Percentiles rank a stretch among this genome's conserved stretches.
phyloP scores from a whole-genome alignment of 2,113 vertebrate genomes.

The Colossoma macropomum region DNA sequence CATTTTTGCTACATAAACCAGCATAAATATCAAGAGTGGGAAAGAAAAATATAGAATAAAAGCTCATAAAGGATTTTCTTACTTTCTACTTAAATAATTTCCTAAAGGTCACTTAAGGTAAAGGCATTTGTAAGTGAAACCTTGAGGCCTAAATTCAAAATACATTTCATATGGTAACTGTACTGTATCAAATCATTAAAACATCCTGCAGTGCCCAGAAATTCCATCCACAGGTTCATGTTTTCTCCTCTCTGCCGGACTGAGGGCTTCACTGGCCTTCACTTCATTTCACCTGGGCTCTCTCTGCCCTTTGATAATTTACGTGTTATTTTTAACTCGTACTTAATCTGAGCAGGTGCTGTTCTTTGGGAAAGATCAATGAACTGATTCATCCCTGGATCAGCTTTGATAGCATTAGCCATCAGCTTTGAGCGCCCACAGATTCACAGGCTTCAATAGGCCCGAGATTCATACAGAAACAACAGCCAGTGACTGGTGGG shows the following conservation, averaged over 20 bases:
- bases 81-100: no score
- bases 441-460: neutral
- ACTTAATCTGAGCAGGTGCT: constrained; percentile 12
- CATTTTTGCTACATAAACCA: no score
- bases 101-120: no score
- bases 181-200: no score
- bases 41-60: no score
- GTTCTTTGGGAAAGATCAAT: constrained; percentile 29
- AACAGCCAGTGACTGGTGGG: constrained; percentile 24
- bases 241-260: neutral
- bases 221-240: no score
- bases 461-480: constrained; percentile 2
- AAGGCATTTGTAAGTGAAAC: no score
- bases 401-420: constrained; percentile 30
- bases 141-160: no score
- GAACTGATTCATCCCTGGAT: constrained; percentile 30
- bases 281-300: neutral
- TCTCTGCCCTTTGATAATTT: constrained; percentile 34
- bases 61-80: no score
- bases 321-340: constrained; percentile 32
- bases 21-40: no score
- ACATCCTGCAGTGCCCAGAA: neutral
- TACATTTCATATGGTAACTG: no score
- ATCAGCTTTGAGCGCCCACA: neutral
- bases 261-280: neutral